Base-by-base conservation (phyloP, 2,113 vertebrate genomes). In the Myiagra hebetior region DNA sequence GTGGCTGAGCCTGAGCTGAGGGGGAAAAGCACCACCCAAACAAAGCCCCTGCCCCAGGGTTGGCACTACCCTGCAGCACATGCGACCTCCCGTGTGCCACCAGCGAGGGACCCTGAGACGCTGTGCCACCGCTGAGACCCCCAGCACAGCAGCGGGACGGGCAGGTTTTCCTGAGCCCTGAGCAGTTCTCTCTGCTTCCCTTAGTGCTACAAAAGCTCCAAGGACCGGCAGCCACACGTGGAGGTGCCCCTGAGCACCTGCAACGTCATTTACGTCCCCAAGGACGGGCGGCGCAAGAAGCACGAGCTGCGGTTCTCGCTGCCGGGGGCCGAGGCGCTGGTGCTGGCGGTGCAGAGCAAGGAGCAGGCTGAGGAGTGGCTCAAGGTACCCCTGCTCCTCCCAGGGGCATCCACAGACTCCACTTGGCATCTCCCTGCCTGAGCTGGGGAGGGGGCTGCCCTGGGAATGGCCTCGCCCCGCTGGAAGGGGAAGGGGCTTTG, bases 321-420 rank as follows among this genome's bases (percentile, higher is more conserved):
- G 94, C 99, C 99, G 0, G 98, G 99, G 12, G 98, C 99, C 0
- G 99, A 99, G 93, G 98, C 98, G 4, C 97, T 99, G 87, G 99
- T 99, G 89, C 95, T 99, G 96, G 99, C 99, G 0, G 98, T 99
- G 91, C 99, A 99, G 98, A 99, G 99, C 98, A 99, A 98, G 95
- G 99, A 99, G 92, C 99, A 99, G 97, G 99, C 99, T 3, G 99
- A 99, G 92, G 98, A 99, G 92, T 99, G 99, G 99, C 98, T 99
- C 84, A 99, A 99, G 99, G 99, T 99, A 98, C 10, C 5, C 0
- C 13, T 0, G 3, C 41, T 27, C n/a, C 2, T 1, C 3, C 63
- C 64, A 3, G 28, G 52, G 44, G 27, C 53, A 47, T 18, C 21
- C 10, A 1, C 44, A 31, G 55, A 7, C 10, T 4, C 33, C 16